Conservation (phyloP, 2,888 invertebrate species). For the Epinotia bilunana region DNA sequence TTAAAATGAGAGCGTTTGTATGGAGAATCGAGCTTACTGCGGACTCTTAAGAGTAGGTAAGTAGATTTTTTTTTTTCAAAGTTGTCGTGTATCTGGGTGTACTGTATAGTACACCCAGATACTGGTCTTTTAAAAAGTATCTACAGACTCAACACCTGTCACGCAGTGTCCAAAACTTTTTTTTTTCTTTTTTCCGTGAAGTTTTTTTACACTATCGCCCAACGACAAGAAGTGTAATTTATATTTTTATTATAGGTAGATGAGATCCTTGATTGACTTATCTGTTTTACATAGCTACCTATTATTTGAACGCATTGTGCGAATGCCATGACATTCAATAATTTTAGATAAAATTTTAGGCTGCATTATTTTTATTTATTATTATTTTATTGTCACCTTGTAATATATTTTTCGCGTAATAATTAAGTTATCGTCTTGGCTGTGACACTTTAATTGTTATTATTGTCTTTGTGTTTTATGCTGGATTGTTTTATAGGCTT, state of each 20-base stretch:
- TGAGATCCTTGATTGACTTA: not conserved
- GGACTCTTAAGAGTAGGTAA: too few species aligned
- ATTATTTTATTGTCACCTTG: constrained; percentile 13
- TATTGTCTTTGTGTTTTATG: not conserved
- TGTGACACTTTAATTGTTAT: constrained; percentile 27
- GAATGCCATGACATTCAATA: constrained; percentile 30
- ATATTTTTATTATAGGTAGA: not conserved
- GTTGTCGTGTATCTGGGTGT: too few species aligned
- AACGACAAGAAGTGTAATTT: too few species aligned
- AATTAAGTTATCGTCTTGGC: constrained; percentile 22
- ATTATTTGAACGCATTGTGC: not conserved
- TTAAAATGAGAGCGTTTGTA: too few species aligned
- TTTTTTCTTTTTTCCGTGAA: not conserved
- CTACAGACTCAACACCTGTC: too few species aligned
- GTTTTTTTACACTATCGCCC: not conserved
- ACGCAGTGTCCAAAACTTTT: not conserved
- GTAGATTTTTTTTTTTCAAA: too few species aligned
- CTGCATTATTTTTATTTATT: constrained; percentile 27
- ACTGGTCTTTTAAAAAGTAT: too few species aligned
- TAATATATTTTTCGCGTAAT: constrained; percentile 15
- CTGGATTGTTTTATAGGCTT: not conserved
- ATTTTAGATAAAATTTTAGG: constrained; percentile 16
- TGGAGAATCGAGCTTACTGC: too few species aligned
- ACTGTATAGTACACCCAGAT: too few species aligned
- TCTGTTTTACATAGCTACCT: not conserved